Conservation (phyloP, 2,888 invertebrate species). For the Cryptops parisi region DNA sequence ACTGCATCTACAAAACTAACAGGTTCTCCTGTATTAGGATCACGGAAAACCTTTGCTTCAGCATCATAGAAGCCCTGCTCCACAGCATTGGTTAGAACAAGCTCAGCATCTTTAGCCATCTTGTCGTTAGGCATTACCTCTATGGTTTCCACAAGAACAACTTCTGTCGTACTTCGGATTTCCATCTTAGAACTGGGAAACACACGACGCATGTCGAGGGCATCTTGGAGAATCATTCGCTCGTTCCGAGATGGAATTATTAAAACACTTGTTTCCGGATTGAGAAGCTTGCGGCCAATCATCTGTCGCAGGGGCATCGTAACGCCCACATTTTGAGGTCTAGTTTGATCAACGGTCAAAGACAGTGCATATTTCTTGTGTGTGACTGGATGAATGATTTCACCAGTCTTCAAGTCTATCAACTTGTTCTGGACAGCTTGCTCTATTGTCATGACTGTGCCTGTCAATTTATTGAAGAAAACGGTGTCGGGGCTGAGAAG, state of each 20-base stretch:
- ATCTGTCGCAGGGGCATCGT: constrained; percentile 23
- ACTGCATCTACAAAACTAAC: constrained; percentile 72
- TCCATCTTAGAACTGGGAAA: constrained; percentile 50
- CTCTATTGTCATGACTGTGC: constrained; percentile 62
- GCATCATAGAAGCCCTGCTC: constrained; percentile 45
- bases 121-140: constrained; percentile 2
- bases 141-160: constrained; percentile 10
- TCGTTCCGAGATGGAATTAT: constrained; percentile 38
- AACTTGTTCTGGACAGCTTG: constrained; percentile 59
- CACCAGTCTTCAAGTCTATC: constrained; percentile 62
- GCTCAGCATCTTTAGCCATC: constrained; percentile 45
- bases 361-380: constrained; percentile 15
- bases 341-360: constrained; percentile 15
- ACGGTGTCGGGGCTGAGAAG: constrained; percentile 51
- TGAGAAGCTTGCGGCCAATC: constrained; percentile 36
- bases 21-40: constrained; percentile 67
- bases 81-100: constrained; percentile 66
- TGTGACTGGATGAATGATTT: constrained; percentile 53
- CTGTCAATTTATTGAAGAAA: constrained; percentile 46
- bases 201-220: constrained; percentile 52
- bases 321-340: constrained; percentile 12
- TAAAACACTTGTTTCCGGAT: constrained; percentile 49
- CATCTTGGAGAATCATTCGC: constrained; percentile 40
- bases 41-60: constrained; percentile 27
- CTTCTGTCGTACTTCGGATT: constrained; percentile 42